Base-by-base conservation (phyloP, 2,888 invertebrate species). In the Sminthurides aquaticus region DNA sequence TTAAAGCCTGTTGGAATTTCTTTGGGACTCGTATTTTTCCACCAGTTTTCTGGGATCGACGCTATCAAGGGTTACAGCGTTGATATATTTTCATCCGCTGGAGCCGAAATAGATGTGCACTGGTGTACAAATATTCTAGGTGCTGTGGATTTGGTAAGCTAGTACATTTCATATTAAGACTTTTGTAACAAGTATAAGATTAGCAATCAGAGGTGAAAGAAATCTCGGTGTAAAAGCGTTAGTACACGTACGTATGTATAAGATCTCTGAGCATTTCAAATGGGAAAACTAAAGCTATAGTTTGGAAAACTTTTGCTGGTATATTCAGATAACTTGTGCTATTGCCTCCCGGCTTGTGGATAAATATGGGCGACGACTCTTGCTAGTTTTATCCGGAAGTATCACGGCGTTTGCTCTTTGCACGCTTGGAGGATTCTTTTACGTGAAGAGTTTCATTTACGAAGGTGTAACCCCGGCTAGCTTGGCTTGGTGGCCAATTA, bases 51-150 rank as follows among this genome's bases (percentile, higher is more conserved):
- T 20, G 52, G 52, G 5, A 52, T 52, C 8, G 52, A 52, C 20
- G 52, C 52, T 15, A 52, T 52, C 52, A 52, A 52, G 20, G 52
- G 52, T 5, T 52, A 52, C 52, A 52, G 52, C 22, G 52, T 52
- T 8, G 52, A 52, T 20, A 52, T 52, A 15, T 52, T 52, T 20
- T 5, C 52, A 8, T 15, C 52, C 20, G 5, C 52, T 5, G 52
- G 52, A 8, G 52, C 52, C 20, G 5, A 52, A 5, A 15, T 52
- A 8, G 52, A 52, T 5, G 52, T 15, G 20, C 8, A 52, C 22
- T 52, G 52, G 52, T 52, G 52, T 20, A 52, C 52, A 5, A 52
- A 52, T 20, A 52, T 52, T 20, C 52, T 52, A 5, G 52, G 52
- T 52, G 52, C 5, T 18, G 52, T 52, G 5, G 22, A 52, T 20